These are phyloP conservation scores for Andrena cerasifolii DNA, from an alignment of 1,140 invertebrate species.

Conservation along the genomic window DNA sequence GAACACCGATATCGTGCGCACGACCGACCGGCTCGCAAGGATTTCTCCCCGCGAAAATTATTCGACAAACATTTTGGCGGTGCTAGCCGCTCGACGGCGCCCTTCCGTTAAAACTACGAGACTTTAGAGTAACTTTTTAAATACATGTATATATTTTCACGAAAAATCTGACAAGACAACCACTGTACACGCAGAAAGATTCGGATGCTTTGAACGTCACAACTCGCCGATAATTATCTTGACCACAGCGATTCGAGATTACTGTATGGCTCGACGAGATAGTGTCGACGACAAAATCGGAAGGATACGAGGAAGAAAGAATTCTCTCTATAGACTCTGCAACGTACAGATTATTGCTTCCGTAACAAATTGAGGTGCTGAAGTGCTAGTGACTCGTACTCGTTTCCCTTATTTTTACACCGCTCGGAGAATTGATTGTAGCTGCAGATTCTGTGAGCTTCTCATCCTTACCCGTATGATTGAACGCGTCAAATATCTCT, in stretches of 20 bases:
- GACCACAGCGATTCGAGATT: neutral
- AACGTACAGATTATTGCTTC: conserved; percentile 3
- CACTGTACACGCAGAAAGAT: conserved; percentile 40
- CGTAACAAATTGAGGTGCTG: neutral
- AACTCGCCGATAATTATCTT: neutral
- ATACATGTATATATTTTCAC: conserved; percentile 24
- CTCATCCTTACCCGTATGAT: neutral
- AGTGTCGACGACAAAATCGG: conserved; percentile 7
- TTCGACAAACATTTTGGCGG: conserved; percentile 16
- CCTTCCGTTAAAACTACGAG: neutral
- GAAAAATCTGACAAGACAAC: conserved; percentile 39
- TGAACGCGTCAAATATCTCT: neutral
- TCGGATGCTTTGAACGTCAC: conserved; percentile 17
- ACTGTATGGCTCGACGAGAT: neutral
- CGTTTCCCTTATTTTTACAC: neutral
- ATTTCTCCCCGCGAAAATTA: conserved; percentile 43
- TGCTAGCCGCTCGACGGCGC: conserved; percentile 16
- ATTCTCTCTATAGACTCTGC: neutral
- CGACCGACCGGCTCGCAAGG: neutral
- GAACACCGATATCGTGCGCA: conserved; percentile 42
- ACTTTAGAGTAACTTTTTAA: conserved; percentile 22
- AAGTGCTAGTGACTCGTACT: neutral
- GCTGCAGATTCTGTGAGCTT: neutral
- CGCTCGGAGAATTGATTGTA: neutral
- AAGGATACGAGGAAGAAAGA: conserved; percentile 33